These are phyloP conservation scores for Nipponacmea schrenckii DNA, from an alignment of 2,888 invertebrate species.

Conservation along the genomic window DNA sequence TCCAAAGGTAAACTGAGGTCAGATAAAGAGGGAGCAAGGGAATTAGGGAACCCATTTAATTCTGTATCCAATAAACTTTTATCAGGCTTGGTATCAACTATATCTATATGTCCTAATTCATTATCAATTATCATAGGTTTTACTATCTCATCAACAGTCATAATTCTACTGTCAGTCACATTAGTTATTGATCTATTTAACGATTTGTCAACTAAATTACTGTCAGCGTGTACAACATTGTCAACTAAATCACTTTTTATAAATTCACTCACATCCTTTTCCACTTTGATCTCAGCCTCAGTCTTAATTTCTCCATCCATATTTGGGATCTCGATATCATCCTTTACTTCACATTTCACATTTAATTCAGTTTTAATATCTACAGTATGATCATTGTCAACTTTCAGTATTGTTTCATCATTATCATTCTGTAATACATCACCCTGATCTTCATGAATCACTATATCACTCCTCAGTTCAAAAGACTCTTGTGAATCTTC, in stretches of 20 bases:
- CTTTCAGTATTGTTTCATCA: background rate
- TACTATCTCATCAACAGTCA: too few relatives aligned
- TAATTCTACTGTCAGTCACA: too few relatives aligned
- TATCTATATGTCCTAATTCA: constrained; percentile 8
- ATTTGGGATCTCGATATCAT: too few relatives aligned
- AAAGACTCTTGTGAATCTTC: background rate
- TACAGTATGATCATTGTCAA: background rate
- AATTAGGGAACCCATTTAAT: constrained; percentile 6
- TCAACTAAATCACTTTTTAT: background rate
- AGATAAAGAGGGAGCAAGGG: background rate
- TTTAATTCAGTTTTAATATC: too few relatives aligned
- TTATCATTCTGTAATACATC: background rate
- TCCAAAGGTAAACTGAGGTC: constrained; percentile 29
- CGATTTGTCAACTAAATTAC: background rate
- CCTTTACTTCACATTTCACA: too few relatives aligned
- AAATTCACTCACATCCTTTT: background rate
- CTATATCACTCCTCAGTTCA: background rate
- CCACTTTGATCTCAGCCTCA: background rate
- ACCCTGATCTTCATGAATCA: too few relatives aligned
- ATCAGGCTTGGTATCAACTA: constrained; percentile 11
- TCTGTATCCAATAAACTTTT: constrained; percentile 18
- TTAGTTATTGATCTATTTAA: background rate
- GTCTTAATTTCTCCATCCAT: too few relatives aligned
- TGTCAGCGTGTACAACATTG: background rate
- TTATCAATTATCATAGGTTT: background rate